These are phyloP conservation scores for Drosophila meridionalis DNA, from an alignment of 2,888 invertebrate species.

Conservation along the genomic window DNA sequence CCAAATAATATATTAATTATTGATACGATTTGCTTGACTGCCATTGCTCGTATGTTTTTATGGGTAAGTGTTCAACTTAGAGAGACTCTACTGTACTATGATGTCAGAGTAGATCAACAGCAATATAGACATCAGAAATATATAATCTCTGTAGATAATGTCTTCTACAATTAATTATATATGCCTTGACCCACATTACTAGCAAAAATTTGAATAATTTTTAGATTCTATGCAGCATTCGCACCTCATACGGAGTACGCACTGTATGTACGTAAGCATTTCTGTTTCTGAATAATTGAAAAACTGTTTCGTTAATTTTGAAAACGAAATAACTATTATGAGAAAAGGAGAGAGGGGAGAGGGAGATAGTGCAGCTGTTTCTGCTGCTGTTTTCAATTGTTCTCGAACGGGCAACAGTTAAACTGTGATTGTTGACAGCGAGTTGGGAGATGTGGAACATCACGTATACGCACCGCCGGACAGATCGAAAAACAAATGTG, in stretches of 20 bases:
- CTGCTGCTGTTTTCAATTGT: conserved; percentile 1
- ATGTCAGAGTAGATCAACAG: not conserved
- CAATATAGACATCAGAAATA: not conserved
- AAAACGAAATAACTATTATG: conserved; percentile 20
- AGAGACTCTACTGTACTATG: not conserved
- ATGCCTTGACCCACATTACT: not conserved
- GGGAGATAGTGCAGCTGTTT: conserved; percentile 39
- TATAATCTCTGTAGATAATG: conserved; percentile 1
- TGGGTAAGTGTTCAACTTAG: not conserved
- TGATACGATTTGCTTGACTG: not conserved
- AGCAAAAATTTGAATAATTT: not conserved
- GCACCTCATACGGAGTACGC: not conserved
- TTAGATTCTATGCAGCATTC: not conserved
- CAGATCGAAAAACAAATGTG: not conserved
- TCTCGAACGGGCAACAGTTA: conserved; percentile 11
- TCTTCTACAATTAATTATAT: not conserved
- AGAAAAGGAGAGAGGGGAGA: not conserved
- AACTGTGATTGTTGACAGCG: conserved; percentile 28
- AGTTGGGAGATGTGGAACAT: conserved; percentile 20
- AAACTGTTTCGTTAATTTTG: conserved; percentile 7
- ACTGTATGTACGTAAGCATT: conserved; percentile 5
- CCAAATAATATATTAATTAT: not conserved
- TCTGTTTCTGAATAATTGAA: not conserved
- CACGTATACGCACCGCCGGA: conserved; percentile 56
- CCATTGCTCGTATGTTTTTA: not conserved